phyloP scores from a whole-genome alignment of 2,888 invertebrate genomes.

The Lasioglossum leucozonium region DNA sequence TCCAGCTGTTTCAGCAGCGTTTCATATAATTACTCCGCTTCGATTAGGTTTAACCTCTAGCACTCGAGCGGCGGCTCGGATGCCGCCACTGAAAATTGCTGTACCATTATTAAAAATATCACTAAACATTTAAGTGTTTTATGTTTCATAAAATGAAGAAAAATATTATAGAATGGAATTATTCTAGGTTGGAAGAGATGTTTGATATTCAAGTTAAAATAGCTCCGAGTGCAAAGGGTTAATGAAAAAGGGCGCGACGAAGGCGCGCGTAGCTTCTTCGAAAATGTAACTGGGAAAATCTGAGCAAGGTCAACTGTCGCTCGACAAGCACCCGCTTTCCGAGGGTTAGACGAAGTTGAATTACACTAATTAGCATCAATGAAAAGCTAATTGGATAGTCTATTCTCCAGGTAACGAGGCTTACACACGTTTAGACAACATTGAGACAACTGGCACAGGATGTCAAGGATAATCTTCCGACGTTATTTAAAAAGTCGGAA shows the following conservation, averaged over 20 bases:
- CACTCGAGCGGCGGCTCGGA: too few relatives aligned
- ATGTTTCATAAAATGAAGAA: too few relatives aligned
- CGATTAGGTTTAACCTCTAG: not conserved
- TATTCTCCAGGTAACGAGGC: not conserved
- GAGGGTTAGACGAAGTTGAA: not conserved
- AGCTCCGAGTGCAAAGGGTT: too few relatives aligned
- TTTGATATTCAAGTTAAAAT: too few relatives aligned
- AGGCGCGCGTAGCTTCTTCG: not conserved
- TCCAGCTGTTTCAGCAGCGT: not conserved
- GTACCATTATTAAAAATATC: too few relatives aligned
- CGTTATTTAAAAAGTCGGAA: not conserved
- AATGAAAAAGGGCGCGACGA: too few relatives aligned
- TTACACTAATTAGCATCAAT: not conserved
- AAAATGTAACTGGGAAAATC: not conserved
- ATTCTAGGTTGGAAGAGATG: too few relatives aligned
- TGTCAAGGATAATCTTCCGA: not conserved
- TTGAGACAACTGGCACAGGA: not conserved
- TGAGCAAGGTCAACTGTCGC: not conserved
- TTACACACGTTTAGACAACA: not conserved
- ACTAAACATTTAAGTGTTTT: too few relatives aligned
- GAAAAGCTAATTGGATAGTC: not conserved
- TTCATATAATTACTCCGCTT: not conserved
- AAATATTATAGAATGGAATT: too few relatives aligned
- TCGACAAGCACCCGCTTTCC: not conserved
- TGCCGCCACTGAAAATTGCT: too few relatives aligned